phyloP scores from a whole-genome alignment of 2,888 invertebrate genomes.

The Noctua janthina region DNA sequence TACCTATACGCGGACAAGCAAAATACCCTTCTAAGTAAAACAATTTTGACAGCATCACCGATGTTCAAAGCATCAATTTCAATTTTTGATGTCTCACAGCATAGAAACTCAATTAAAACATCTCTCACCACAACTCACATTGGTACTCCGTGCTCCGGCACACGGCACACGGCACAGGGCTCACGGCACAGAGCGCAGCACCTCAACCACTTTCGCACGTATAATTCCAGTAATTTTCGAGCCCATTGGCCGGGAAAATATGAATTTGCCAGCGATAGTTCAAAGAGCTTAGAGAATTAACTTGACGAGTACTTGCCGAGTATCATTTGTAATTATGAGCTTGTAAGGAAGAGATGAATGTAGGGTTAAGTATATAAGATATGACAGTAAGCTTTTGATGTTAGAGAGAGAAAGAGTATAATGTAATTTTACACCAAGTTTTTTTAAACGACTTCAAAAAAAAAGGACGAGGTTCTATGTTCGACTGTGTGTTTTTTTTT shows the following conservation, averaged over 20 bases:
- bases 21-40: neutral
- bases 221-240: constrained; percentile 82
- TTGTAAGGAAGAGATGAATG: constrained; percentile 21
- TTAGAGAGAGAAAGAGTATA: neutral
- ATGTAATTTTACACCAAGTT: neutral
- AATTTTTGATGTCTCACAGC: constrained; percentile 12
- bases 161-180: neutral
- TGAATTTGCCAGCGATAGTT: constrained; percentile 79
- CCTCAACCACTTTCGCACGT: constrained; percentile 74
- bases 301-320: constrained; percentile 68
- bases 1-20: neutral
- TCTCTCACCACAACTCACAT: constrained; percentile 28
- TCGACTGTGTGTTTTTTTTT: no score
- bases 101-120: constrained; percentile 58
- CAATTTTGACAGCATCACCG: neutral
- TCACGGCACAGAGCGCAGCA: neutral
- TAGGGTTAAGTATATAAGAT: constrained; percentile 9
- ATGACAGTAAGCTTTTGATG: constrained; percentile 3
- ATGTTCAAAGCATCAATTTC: neutral
- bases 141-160: neutral
- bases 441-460: no score
- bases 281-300: constrained; percentile 80
- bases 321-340: constrained; percentile 61
- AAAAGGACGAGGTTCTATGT: no score
- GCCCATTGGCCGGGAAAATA: constrained; percentile 83